Percentiles rank a stretch among this genome's conserved stretches.
phyloP scores from a whole-genome alignment of 2,888 invertebrate genomes.

The Eupithecia dodoneata region DNA sequence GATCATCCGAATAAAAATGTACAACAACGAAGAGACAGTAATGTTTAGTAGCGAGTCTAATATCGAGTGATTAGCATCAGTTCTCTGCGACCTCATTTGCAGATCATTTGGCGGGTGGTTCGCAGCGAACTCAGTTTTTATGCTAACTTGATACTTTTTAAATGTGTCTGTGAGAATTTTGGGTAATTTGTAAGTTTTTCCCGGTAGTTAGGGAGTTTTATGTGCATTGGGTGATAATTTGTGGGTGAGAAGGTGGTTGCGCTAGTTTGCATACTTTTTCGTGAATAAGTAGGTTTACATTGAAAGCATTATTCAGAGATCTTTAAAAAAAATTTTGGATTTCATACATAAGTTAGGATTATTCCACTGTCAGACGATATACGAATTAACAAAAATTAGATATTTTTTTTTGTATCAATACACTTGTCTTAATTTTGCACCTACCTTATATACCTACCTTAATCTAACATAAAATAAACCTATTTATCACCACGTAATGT shows the following conservation, averaged over 20 bases:
- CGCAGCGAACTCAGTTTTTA: slow-evolving; percentile 29
- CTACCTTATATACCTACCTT: too few species aligned
- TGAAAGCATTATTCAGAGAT: not conserved
- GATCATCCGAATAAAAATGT: slow-evolving; percentile 60
- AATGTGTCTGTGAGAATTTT: slow-evolving; percentile 8
- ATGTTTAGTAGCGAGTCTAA: slow-evolving; percentile 50
- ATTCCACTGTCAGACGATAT: too few species aligned
- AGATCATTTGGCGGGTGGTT: slow-evolving; percentile 35
- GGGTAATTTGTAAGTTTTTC: slow-evolving; percentile 16
- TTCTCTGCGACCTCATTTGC: slow-evolving; percentile 38
- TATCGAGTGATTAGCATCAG: slow-evolving; percentile 63
- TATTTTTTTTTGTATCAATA: too few species aligned
- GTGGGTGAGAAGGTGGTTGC: not conserved
- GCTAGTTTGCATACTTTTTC: not conserved
- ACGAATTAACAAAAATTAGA: too few species aligned
- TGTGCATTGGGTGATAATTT: slow-evolving; percentile 3
- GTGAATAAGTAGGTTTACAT: not conserved
- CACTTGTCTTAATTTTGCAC: too few species aligned
- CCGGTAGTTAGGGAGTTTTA: slow-evolving; percentile 1
- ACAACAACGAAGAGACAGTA: slow-evolving; percentile 47
- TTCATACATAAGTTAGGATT: not conserved
- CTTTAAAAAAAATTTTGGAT: not conserved
- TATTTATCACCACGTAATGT: too few species aligned
- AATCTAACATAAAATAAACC: too few species aligned
- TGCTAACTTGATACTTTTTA: slow-evolving; percentile 29